Evolutionary conservation across 1,140 invertebrate species (phyloP), one percentile per base, ranked within the genome.

Genomic region (Drosophila mojavensis): DNA sequence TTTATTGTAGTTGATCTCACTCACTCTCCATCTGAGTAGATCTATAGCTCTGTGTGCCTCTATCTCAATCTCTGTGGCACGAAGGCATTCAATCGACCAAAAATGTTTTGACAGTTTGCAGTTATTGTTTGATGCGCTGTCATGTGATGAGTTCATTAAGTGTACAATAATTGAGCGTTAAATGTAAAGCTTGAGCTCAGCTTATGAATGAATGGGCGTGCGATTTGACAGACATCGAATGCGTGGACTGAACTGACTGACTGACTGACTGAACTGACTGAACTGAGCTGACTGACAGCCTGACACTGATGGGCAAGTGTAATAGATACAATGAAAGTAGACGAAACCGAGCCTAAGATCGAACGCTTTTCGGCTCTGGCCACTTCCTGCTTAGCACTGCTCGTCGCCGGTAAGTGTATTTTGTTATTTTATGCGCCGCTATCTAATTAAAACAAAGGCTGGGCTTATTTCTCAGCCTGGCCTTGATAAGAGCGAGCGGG

Each of bases 101-200:
- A 80, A 75, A 64, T 84, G 75, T 89, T 89, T 89, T 89, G 84
- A 89, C 84, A 89, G 84, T 84, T 88, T 83, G 81, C 85, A 90
- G 80, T 89, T 89, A 84, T 89, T 78, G 84, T 75, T 89, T 88
- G 85, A 90, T 84, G 74, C 71, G 80, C 84, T 89, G 83, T 88
- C 83, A 56, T 78, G 84, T 89, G 84, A 89, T 89, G 84, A 89
- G 84, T 89, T 89, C 84, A 89, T 89, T 89, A 89, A 89, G 84
- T 72, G 81, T 71, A 72, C 79, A 78, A 89, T 89, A 89, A 89
- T 89, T 89, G 84, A 88, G 80, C 84, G 67, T 75, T 90, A 89
- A 84, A 89, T 75, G 80, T 78, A 72, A 65, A 69, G 62, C 61
- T 53, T 28, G 61, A 69, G 54, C 47, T 66, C 53, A 50, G 50